A percentile compares a stretch with the other conserved stretches of the same genome.
These are phyloP conservation scores for Peromyscus nudipes DNA, from an alignment of 2,797 vertebrate species.

Conservation along the genomic window DNA sequence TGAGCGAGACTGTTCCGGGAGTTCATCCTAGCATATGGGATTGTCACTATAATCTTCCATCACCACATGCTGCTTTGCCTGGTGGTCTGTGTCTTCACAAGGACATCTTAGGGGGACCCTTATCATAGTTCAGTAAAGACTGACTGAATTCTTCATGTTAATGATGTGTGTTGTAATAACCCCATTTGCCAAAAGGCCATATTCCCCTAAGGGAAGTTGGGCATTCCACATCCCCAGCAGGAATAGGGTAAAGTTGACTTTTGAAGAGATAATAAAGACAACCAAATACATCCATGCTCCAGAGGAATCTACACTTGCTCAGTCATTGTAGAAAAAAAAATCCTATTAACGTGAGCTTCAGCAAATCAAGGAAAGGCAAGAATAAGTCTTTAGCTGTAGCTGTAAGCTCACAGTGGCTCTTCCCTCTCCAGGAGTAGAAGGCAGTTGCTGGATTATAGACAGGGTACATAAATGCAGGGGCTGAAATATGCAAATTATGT, in stretches of 20 bases:
- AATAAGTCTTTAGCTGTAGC: not conserved
- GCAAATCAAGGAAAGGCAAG: conserved; percentile 28
- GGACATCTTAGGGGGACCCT: not conserved
- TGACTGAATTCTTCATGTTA: not conserved
- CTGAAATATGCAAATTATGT: not conserved
- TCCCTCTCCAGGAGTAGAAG: not conserved
- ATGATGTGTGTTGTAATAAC: not conserved
- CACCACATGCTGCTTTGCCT: too few relatives aligned
- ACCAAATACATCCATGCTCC: not conserved
- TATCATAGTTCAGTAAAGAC: not conserved
- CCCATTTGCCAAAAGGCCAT: not conserved
- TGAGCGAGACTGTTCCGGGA: not conserved
- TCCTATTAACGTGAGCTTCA: not conserved
- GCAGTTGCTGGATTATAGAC: not conserved
- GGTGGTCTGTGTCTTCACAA: not conserved
- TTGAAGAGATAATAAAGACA: rapidly evolving
- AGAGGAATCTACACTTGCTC: not conserved
- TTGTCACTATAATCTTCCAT: rapidly evolving
- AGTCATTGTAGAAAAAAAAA: not conserved
- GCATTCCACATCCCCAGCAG: not conserved
- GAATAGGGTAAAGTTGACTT: not conserved
- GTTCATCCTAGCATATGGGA: not conserved
- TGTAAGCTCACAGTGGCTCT: not conserved
- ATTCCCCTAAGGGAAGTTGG: not conserved
- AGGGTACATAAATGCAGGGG: not conserved